Base-by-base conservation (phyloP, 1,140 invertebrate species). In the Halictus rubicundus region DNA sequence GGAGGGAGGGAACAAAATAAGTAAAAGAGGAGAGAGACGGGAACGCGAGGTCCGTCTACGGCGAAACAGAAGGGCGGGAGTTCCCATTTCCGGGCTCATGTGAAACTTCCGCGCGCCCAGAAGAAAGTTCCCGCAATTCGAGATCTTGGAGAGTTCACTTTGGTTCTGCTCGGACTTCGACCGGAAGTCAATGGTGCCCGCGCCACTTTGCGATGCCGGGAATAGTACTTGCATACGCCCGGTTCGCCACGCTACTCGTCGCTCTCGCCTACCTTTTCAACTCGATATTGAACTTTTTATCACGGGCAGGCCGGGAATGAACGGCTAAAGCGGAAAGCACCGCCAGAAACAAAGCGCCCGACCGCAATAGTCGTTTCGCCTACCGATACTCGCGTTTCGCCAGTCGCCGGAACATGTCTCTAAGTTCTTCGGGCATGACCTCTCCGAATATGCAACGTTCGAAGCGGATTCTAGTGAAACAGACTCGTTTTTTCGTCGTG, bases 261-360 rank as follows among this genome's bases (percentile, higher is more conserved):
- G 25, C 21, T 39, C 49, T 39, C 49, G 25, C 2, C 21, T 25
- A 25, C 60, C 68, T 78, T 82, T 82, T 79, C 75, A 73, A 37
- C 27, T 63, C 71, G 78, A 82, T 86, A 86, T 86, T 84, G 82
- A 81, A 86, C 79, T 86, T 86, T 86, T 86, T 84, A 84, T 76
- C 68, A 75, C 69, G 37, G n/a, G 54, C n/a, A 27, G 61, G 10
- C 4, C 19, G 16, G 12, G 59, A 60, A 27, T 42, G 25, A 77
- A 70, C 32, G 75, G 65, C 46, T 60, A 54, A 46, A 68, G 25
- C 25, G 66, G 46, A 32, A 72, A 25, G 25, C 59, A 54, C 37
- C 21, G n/a, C 49, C 10, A 42, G 59, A 81, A 81, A 78, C 66
- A 81, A 68, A 52, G 46, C 19, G 69, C 12, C 37, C 9, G 52